Evolutionary conservation across 2,888 invertebrate species (phyloP).

Genomic region (Drosophila kokeensis): DNA sequence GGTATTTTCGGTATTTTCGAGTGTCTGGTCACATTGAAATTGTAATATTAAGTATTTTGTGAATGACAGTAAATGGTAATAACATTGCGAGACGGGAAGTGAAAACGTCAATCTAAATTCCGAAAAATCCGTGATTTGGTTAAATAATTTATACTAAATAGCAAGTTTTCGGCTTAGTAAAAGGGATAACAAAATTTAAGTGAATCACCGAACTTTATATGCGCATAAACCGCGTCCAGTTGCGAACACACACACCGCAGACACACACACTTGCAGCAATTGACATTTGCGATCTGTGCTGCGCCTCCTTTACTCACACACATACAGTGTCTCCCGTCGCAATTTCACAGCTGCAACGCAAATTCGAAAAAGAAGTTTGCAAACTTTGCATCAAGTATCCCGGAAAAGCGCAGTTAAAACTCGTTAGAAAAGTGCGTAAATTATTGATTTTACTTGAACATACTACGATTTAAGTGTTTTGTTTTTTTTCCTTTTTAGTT

Average conservation of each 20-base stretch:
- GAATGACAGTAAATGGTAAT: slow-evolving; percentile 58
- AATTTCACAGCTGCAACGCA: slow-evolving; percentile 76
- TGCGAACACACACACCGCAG: slow-evolving; percentile 28
- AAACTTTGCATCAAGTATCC: slow-evolving; percentile 27
- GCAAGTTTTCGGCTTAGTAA: not conserved
- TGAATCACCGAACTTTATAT: not conserved
- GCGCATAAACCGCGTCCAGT: slow-evolving; percentile 28
- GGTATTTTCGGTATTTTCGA: slow-evolving; percentile 28
- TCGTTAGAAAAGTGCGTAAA: slow-evolving; percentile 56
- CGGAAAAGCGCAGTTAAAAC: slow-evolving; percentile 23
- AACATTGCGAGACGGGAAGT: slow-evolving; percentile 62
- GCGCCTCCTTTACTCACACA: slow-evolving; percentile 54
- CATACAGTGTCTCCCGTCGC: slow-evolving; percentile 44
- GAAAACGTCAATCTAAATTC: slow-evolving; percentile 60
- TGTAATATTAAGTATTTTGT: slow-evolving; percentile 54
- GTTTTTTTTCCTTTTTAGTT: not conserved
- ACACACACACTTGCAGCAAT: slow-evolving; percentile 33
- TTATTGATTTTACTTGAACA: slow-evolving; percentile 47
- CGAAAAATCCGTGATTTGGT: slow-evolving; percentile 33
- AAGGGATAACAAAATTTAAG: slow-evolving; percentile 1
- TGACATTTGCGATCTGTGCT: slow-evolving; percentile 60
- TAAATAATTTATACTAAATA: slow-evolving; percentile 28
- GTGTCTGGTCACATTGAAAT: slow-evolving; percentile 41
- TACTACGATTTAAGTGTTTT: not conserved
- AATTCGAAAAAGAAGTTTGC: slow-evolving; percentile 67